Conservation (phyloP, 2,888 invertebrate genomes). For the Drosophila algonquin region DNA sequence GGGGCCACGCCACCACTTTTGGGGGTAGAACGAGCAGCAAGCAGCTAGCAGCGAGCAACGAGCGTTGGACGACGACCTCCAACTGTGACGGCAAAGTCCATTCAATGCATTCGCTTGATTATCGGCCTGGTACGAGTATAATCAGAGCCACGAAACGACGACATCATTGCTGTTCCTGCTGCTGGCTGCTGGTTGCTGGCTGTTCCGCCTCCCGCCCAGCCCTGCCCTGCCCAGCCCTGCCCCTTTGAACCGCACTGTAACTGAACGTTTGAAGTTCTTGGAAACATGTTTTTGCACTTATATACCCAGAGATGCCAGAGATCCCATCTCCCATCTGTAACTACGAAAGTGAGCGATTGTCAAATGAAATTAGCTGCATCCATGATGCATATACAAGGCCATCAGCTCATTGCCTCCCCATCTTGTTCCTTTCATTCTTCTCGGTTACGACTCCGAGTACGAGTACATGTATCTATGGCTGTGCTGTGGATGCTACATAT, state of each 20-base stretch:
- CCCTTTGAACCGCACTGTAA: neutral
- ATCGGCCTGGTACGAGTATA: slow-evolving; percentile 35
- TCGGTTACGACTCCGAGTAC: neutral
- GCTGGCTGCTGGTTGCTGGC: slow-evolving; percentile 2
- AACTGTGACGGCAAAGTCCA: slow-evolving; percentile 43
- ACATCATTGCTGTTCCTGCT: slow-evolving; percentile 47
- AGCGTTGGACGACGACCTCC: slow-evolving; percentile 30
- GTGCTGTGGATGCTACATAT: slow-evolving; percentile 27
- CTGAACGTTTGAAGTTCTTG: slow-evolving; percentile 28
- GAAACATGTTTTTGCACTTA: slow-evolving; percentile 78
- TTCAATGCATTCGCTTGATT: slow-evolving; percentile 69
- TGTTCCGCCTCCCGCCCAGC: slow-evolving; percentile 5
- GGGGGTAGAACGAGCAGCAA: slow-evolving; percentile 20
- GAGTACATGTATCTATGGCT: neutral
- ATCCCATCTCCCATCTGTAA: neutral
- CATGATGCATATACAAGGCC: slow-evolving; percentile 50
- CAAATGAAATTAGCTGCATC: slow-evolving; percentile 74
- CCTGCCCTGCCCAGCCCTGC: neutral
- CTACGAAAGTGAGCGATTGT: slow-evolving; percentile 60
- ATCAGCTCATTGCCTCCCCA: slow-evolving; percentile 47
- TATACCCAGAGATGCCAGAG: slow-evolving; percentile 11
- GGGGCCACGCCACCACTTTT: slow-evolving; percentile 13
- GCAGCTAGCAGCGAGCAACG: no score
- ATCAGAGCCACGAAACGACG: slow-evolving; percentile 53
- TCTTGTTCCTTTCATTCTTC: slow-evolving; percentile 2